phyloP scores from a whole-genome alignment of 2,888 invertebrate species.

The Plusia festucae region DNA sequence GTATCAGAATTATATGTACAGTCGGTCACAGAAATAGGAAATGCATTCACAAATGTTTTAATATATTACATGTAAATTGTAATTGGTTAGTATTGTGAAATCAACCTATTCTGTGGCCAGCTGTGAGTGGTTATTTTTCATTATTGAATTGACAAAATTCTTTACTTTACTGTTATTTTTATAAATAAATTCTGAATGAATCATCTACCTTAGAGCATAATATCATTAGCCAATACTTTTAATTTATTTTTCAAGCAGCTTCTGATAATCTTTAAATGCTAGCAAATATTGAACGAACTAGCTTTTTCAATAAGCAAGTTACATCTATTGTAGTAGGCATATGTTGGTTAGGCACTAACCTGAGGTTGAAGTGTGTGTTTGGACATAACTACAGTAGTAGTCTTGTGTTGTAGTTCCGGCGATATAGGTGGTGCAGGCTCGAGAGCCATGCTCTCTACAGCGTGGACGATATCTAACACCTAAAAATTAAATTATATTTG shows the following conservation, averaged over 20 bases:
- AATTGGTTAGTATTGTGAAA: neutral
- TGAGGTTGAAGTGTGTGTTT: conserved; percentile 96
- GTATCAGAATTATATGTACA: conserved; percentile 24
- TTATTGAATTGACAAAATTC: conserved; percentile 13
- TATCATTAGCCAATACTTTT: neutral
- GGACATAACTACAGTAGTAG: conserved; percentile 98
- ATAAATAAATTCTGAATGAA: neutral
- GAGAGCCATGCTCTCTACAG: conserved; percentile 94
- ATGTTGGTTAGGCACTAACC: conserved; percentile 69
- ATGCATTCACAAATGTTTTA: neutral
- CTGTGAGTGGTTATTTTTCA: conserved; percentile 22
- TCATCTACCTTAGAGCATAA: neutral
- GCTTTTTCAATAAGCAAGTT: neutral
- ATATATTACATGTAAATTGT: neutral
- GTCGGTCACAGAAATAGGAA: conserved; percentile 41
- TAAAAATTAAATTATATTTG: conserved; percentile 63
- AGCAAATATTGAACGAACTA: neutral
- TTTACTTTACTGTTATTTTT: neutral
- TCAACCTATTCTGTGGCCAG: conserved; percentile 31
- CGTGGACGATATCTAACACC: conserved; percentile 97
- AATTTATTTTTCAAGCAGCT: neutral
- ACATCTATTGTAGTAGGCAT: neutral
- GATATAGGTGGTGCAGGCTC: conserved; percentile 93
- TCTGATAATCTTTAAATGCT: neutral
- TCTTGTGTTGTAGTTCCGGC: conserved; percentile 93